Base-by-base conservation (phyloP, 2,113 vertebrate genomes). In the Pitta sordida region DNA sequence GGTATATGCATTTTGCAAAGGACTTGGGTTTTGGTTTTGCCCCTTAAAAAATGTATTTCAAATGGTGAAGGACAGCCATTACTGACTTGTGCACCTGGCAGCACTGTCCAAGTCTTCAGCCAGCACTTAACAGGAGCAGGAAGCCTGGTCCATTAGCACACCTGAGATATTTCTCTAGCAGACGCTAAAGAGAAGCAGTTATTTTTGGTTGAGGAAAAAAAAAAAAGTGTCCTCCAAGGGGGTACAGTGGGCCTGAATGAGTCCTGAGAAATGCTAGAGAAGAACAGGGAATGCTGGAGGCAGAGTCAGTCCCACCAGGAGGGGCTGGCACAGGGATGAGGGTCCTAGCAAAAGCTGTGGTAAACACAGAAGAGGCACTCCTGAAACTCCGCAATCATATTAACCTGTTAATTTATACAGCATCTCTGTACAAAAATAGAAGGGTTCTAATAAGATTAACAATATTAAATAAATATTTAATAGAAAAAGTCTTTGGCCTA, bases 351-450 rank as follows among this genome's bases (percentile, higher is more conserved):
- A 81, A 86, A 91, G 80, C 85, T 92, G 93, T 74, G 74, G 69
- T 80, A 86, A 92, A 77, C 56, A 88, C 29, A 79, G 86, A 90
- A 84, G 41, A 86, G 53, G 74, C 59, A 74, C 70, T 74, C 65
- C 43, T 85, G 53, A 39, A 63, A 87, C 53, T 87, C 53, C 89
- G 69, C 13, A 51, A 74, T 81, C 88, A 24, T 64, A 94, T 86
- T 92, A 78, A 97, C 96, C 83, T 96, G 69, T 97, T 98, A 97
- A 98, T 91, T 97, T 97, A 98, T 97, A 98, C 97, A 96, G 96
- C 22, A 68, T 96, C 97, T 98, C 96, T 98, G 98, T 99, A 99
- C 97, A 99, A 99, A 99, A 99, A 99, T 99, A 99, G 98, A 99
- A 98, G 80, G 81, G 97, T 98, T 99, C 98, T 98, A 97, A 98